Evolutionary conservation across 2,113 vertebrate genomes (phyloP).

Genomic region (Thermophis baileyi): DNA sequence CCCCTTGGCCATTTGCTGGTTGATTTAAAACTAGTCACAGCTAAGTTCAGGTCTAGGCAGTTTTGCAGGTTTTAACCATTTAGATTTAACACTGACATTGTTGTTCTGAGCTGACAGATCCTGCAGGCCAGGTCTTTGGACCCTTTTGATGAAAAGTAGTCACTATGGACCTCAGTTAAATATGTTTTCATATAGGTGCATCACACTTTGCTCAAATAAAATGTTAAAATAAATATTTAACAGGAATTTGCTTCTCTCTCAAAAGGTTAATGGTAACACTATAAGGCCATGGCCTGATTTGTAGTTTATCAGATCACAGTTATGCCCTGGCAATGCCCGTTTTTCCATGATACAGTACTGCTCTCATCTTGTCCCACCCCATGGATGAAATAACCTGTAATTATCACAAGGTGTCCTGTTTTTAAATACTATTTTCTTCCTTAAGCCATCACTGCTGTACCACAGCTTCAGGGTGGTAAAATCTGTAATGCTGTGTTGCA

Average conservation of each 20-base stretch:
- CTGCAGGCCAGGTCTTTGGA: neutral
- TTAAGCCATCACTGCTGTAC: neutral
- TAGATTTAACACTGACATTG: neutral
- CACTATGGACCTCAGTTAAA: neutral
- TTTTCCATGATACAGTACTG: neutral
- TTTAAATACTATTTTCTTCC: neutral
- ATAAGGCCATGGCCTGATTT: neutral
- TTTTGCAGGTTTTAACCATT: neutral
- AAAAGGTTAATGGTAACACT: neutral
- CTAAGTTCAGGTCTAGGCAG: neutral
- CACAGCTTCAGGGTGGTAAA: neutral
- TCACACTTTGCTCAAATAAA: neutral
- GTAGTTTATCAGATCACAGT: neutral
- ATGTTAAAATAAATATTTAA: neutral
- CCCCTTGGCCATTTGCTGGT: neutral
- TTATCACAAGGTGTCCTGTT: neutral
- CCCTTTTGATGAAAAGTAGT: neutral
- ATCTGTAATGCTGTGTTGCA: neutral
- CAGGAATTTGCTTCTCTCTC: neutral
- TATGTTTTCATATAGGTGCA: neutral
- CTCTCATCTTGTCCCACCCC: neutral
- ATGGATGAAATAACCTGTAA: neutral
- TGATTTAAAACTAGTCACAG: neutral
- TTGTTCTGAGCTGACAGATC: neutral
- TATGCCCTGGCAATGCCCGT: neutral